Percentiles rank a stretch among this genome's conserved stretches.
These are phyloP conservation scores for Drosophila paranaensis DNA, from an alignment of 2,888 invertebrate species.

Conservation along the genomic window DNA sequence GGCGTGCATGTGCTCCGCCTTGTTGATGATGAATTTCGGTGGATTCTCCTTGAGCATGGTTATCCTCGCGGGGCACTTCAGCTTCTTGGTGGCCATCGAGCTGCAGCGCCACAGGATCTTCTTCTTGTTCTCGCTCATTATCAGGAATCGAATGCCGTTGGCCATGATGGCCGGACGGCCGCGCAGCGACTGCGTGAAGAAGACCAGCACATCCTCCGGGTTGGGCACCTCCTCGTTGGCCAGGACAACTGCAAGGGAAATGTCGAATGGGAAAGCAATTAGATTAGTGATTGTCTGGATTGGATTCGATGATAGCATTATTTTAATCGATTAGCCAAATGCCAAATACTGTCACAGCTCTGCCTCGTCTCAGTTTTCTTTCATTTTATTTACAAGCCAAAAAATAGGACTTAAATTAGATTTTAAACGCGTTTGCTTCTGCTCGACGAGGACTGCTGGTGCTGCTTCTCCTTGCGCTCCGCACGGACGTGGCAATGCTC, in stretches of 20 bases:
- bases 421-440: slow-evolving; percentile 29
- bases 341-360: slow-evolving; percentile 14
- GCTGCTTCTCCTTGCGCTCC: slow-evolving; percentile 56
- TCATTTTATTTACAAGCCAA: slow-evolving; percentile 55
- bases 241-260: slow-evolving; percentile 79
- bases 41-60: slow-evolving; percentile 84
- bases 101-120: slow-evolving; percentile 85
- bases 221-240: slow-evolving; percentile 82
- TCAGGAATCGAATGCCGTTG: slow-evolving; percentile 84
- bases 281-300: slow-evolving; percentile 11
- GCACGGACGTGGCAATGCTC: slow-evolving; percentile 82
- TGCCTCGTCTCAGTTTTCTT: slow-evolving; percentile 12
- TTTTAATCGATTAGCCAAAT: slow-evolving; percentile 30
- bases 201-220: slow-evolving; percentile 83
- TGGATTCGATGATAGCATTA: slow-evolving; percentile 2
- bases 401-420: slow-evolving; percentile 57
- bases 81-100: slow-evolving; percentile 85
- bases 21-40: slow-evolving; percentile 84
- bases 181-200: slow-evolving; percentile 84
- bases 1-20: slow-evolving; percentile 84
- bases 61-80: slow-evolving; percentile 85
- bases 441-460: neutral
- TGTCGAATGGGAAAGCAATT: neutral
- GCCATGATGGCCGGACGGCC: slow-evolving; percentile 85
- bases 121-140: slow-evolving; percentile 85